phyloP scores from a whole-genome alignment of 2,797 vertebrate species.

The Sebastes itinus region DNA sequence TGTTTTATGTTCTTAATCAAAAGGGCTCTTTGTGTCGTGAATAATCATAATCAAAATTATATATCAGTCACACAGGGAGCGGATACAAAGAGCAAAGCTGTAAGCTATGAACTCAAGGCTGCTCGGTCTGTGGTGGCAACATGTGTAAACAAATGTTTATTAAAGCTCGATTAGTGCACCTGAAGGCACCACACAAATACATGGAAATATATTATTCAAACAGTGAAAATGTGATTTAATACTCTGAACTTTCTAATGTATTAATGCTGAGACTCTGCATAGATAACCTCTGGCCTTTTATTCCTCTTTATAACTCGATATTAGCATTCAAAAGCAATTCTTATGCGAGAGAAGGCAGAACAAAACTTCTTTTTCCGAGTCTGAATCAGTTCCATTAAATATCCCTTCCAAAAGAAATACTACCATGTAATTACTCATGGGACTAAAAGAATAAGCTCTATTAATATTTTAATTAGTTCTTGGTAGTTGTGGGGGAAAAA shows the following conservation, averaged over 20 bases:
- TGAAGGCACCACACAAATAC: background rate
- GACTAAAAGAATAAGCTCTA: background rate
- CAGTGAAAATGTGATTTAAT: slow-evolving; percentile 9
- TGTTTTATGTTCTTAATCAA: slow-evolving; percentile 1
- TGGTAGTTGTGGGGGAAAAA: background rate
- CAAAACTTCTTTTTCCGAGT: background rate
- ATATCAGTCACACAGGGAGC: slow-evolving; percentile 8
- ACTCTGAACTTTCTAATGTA: background rate
- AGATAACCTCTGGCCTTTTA: background rate
- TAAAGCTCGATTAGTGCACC: background rate
- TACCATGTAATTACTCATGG: background rate
- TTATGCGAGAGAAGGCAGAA: background rate
- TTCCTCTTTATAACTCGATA: background rate
- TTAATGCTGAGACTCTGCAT: slow-evolving; percentile 22
- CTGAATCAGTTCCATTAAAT: slow-evolving; percentile 11
- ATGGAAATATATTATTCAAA: background rate
- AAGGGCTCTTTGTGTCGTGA: slow-evolving; percentile 8
- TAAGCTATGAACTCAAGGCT: background rate
- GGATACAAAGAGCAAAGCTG: background rate
- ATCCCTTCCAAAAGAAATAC: background rate
- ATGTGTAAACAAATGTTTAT: slow-evolving; percentile 9
- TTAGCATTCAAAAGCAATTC: slow-evolving; percentile 34
- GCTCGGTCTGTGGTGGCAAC: background rate
- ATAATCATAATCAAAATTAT: slow-evolving; percentile 13
- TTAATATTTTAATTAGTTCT: slow-evolving; percentile 1